A percentile compares a stretch with the other conserved stretches of the same genome.
These are phyloP conservation scores for Dione juno DNA, from an alignment of 2,888 invertebrate genomes.

Conservation along the genomic window DNA sequence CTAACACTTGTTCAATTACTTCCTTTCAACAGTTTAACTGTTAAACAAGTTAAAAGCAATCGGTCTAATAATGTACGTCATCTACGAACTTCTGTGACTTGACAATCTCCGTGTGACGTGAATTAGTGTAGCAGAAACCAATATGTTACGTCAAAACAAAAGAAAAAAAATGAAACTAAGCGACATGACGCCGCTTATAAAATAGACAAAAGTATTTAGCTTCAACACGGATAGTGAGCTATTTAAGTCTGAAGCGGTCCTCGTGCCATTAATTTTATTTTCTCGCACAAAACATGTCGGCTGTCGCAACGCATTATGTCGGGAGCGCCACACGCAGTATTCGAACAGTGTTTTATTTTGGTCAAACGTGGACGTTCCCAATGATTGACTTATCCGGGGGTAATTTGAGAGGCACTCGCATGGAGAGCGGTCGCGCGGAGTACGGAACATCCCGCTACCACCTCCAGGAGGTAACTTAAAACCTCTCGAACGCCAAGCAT, in stretches of 20 bases:
- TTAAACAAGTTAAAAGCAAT: constrained; percentile 59
- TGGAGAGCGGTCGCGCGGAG: constrained; percentile 49
- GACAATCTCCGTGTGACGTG: constrained; percentile 70
- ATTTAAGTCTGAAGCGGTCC: constrained; percentile 77
- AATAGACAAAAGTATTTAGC: constrained; percentile 81
- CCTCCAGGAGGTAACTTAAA: constrained; percentile 65
- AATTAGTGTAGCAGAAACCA: constrained; percentile 72
- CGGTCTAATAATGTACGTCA: constrained; percentile 62
- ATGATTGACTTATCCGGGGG: constrained; percentile 84
- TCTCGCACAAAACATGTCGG: constrained; percentile 83
- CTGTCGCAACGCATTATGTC: constrained; percentile 81
- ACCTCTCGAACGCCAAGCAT: constrained; percentile 49
- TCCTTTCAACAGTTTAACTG: constrained; percentile 66
- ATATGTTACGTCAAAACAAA: constrained; percentile 73
- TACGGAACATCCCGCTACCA: constrained; percentile 51
- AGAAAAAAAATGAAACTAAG: constrained; percentile 56
- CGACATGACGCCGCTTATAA: constrained; percentile 74
- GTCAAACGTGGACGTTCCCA: constrained; percentile 74
- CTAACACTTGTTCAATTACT: constrained; percentile 78
- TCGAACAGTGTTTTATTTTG: constrained; percentile 79
- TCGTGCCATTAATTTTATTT: constrained; percentile 82
- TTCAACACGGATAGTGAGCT: constrained; percentile 75
- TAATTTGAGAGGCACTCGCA: constrained; percentile 79
- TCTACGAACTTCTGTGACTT: constrained; percentile 62
- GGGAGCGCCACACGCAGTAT: constrained; percentile 79